phyloP scores from a whole-genome alignment of 2,888 invertebrate genomes.

The Schizaphis graminum region DNA sequence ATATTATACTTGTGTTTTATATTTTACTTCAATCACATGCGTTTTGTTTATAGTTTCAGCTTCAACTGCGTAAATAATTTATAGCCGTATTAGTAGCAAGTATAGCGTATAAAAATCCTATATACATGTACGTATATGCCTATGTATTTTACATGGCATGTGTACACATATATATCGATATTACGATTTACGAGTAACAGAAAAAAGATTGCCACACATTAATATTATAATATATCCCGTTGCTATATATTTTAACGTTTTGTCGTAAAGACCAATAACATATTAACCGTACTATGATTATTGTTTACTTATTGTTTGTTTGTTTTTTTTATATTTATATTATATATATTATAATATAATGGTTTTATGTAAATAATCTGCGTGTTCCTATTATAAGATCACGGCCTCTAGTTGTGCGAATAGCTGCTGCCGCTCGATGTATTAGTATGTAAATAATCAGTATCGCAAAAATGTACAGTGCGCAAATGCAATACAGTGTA shows the following conservation, averaged over 20 bases:
- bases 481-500: slow-evolving; percentile 13
- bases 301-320: slow-evolving; percentile 46
- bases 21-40: slow-evolving; percentile 25
- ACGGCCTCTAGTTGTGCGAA: slow-evolving; percentile 62
- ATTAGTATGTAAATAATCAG: slow-evolving; percentile 62
- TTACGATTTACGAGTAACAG: not conserved
- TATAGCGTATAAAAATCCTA: slow-evolving; percentile 11
- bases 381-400: slow-evolving; percentile 65
- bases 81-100: not conserved
- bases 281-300: slow-evolving; percentile 25
- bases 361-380: slow-evolving; percentile 52
- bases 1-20: slow-evolving; percentile 22
- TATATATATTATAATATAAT: slow-evolving; percentile 11
- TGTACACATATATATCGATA: not conserved
- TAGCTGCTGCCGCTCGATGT: slow-evolving; percentile 63
- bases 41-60: slow-evolving; percentile 43
- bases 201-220: not conserved
- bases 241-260: slow-evolving; percentile 21
- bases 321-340: slow-evolving; percentile 43
- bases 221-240: slow-evolving; percentile 15
- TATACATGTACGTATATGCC: not conserved
- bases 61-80: slow-evolving; percentile 15
- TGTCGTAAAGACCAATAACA: slow-evolving; percentile 21
- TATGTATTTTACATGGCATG: not conserved
- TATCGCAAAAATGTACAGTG: slow-evolving; percentile 41